Base-by-base conservation (phyloP, 2,888 invertebrate species). In the Pardosa pseudoannulata region DNA sequence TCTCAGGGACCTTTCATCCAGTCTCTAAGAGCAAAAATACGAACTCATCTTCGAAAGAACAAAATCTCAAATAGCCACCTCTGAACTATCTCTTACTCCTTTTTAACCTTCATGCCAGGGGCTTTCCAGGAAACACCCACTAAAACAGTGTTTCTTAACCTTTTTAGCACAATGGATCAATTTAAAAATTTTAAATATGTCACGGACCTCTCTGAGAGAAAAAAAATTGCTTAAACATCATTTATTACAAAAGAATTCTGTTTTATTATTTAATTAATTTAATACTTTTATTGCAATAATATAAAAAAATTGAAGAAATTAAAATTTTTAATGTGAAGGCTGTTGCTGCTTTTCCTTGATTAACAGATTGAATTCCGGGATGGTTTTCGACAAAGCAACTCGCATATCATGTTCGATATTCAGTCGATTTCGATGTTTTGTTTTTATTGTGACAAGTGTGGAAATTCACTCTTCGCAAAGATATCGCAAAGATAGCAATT, bases 261-360 rank as follows among this genome's bases (percentile, higher is more conserved):
- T 73, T 73, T 73, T 73, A 73, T 73, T 73, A 73, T 73, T 73
- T 73, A 73, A 73, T 73, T 73, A 73, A 62, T 73, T 73, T 62
- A 73, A 73, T 73, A 73, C 62, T 73, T 73, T 73, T 73, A 73
- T 73, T 73, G 56, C 32, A 73, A 62, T 73, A 73, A 62, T 36
- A 62, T 73, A 62, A 73, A 73, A 73, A 73, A 62, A 36, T 73
- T 73, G 73, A 73, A 73, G 73, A 73, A 73, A 75, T 75, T 75
- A 75, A 75, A 75, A 64, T 64, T 65, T 75, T 75, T 75, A 65
- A 75, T 41, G 64, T 65, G 75, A 75, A 75, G 75, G 65, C 75
- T 75, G 75, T 75, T 75, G 75, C 65, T 75, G 65, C 75, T 65
- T 75, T 75, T 75, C 75, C 65, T 65, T 75, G 75, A 75, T 75